Conservation (phyloP, 2,797 vertebrate genomes). For the Cyclura pinguis region DNA sequence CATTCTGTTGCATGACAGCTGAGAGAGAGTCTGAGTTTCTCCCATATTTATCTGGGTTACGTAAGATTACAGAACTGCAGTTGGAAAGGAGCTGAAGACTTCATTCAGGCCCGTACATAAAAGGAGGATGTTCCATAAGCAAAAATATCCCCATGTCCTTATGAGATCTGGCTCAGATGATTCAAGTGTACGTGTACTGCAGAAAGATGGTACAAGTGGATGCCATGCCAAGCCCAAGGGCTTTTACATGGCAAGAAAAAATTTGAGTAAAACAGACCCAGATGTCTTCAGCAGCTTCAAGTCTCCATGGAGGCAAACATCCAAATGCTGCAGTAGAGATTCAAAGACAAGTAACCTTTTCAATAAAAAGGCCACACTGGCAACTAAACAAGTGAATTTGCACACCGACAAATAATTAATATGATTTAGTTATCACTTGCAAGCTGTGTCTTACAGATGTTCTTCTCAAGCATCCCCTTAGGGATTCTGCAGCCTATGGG, state of each 20-base stretch:
- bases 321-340: neutral
- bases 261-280: conserved; percentile 21
- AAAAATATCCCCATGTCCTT: neutral
- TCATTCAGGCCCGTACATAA: neutral
- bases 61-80: conserved; percentile 6
- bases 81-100: neutral
- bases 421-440: neutral
- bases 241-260: conserved; percentile 13
- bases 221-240: neutral
- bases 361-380: neutral
- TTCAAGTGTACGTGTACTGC: neutral
- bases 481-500: neutral
- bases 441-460: neutral
- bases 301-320: neutral
- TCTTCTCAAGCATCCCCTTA: neutral
- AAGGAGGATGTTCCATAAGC: neutral
- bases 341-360: neutral
- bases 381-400: neutral
- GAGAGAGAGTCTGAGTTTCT: neutral
- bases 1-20: neutral
- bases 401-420: neutral
- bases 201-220: neutral
- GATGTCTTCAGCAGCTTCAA: conserved; percentile 19
- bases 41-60: neutral
- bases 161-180: conserved; percentile 7